Evolutionary conservation across 2,888 invertebrate species (phyloP).

Genomic region (Allygus modestus): DNA sequence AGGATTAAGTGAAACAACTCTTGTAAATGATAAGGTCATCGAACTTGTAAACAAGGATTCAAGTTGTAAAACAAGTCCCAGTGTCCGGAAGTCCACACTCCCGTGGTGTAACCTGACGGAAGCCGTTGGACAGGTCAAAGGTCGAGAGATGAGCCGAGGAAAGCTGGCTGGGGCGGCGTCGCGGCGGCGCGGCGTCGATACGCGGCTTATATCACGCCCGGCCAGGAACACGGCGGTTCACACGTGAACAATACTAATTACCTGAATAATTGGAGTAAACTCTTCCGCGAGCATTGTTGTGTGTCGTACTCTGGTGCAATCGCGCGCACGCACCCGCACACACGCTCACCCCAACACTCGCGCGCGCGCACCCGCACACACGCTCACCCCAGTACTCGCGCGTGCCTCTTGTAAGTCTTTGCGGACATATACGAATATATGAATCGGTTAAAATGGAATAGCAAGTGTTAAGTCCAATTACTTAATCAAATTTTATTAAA

Average conservation of each 20-base stretch:
- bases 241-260: conserved; percentile 55
- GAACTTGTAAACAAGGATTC: conserved; percentile 10
- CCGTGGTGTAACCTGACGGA: conserved; percentile 5
- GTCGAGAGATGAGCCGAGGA: not conserved
- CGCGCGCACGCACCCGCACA: conserved; percentile 8
- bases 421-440: too few species aligned
- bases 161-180: too few species aligned
- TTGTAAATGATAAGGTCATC: conserved; percentile 25
- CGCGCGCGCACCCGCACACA: too few species aligned
- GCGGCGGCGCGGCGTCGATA: not conserved
- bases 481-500: too few species aligned
- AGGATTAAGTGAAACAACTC: conserved; percentile 25
- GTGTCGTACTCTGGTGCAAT: conserved; percentile 35
- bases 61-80: not conserved
- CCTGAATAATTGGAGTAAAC: conserved; percentile 49
- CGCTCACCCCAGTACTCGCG: too few species aligned
- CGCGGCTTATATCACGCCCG: conserved; percentile 24
- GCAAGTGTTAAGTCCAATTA: too few species aligned
- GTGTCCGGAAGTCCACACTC: conserved; percentile 4
- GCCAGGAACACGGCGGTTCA: not conserved
- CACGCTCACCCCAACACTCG: not conserved
- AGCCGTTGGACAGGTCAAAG: conserved; percentile 25
- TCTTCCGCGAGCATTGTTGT: conserved; percentile 44
- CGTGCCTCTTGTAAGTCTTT: too few species aligned
- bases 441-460: too few species aligned